A percentile compares a stretch with the other conserved stretches of the same genome.
Conservation (phyloP, 2,888 invertebrate genomes). For the Atethmia centrago region DNA sequence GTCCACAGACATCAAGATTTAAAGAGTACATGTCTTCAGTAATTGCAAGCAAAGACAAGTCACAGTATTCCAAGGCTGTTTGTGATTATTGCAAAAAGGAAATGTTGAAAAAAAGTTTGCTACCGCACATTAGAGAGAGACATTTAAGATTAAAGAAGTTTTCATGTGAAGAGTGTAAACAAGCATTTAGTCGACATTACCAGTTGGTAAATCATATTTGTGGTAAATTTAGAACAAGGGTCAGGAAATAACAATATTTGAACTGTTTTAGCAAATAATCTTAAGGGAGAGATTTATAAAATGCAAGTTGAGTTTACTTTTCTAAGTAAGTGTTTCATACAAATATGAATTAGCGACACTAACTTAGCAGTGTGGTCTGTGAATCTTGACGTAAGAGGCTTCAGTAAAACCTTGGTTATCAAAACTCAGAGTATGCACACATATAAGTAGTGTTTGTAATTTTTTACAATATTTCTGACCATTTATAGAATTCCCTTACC, state of each 20-base stretch:
- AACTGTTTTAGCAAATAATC: not conserved
- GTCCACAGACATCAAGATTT: slow-evolving; percentile 49
- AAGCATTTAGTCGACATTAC: slow-evolving; percentile 76
- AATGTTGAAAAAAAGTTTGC: slow-evolving; percentile 84
- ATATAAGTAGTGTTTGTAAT: not conserved
- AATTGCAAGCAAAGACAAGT: slow-evolving; percentile 71
- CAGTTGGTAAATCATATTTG: slow-evolving; percentile 78
- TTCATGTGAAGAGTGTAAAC: slow-evolving; percentile 73
- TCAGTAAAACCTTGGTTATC: not conserved
- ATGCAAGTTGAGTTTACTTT: not conserved
- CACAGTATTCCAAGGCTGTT: slow-evolving; percentile 77
- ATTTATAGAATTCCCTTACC: not conserved
- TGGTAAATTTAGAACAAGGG: slow-evolving; percentile 63
- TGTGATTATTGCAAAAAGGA: slow-evolving; percentile 85
- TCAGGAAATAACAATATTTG: slow-evolving; percentile 24
- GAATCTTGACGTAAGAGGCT: not conserved
- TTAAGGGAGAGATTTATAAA: not conserved
- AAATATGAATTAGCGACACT: not conserved
- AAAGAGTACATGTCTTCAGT: slow-evolving; percentile 68
- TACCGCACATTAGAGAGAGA: slow-evolving; percentile 78
- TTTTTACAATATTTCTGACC: not conserved
- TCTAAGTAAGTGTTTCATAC: not conserved
- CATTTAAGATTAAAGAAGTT: slow-evolving; percentile 79
- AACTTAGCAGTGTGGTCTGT: not conserved
- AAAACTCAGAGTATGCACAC: not conserved